phyloP scores from a whole-genome alignment of 2,113 vertebrate genomes.

The Apteryx owenii region DNA sequence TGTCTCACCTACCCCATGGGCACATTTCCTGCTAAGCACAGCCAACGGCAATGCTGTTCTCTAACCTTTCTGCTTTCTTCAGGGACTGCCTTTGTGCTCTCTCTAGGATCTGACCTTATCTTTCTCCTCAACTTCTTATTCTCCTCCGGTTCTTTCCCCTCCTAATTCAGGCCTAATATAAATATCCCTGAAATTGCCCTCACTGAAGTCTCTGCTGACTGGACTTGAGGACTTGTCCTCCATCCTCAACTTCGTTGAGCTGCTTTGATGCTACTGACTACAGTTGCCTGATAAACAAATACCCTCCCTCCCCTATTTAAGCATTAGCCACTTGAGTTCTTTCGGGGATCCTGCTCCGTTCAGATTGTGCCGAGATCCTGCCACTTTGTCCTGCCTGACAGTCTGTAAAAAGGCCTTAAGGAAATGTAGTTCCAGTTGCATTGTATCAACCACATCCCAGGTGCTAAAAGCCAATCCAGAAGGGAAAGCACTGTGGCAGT shows the following conservation, averaged over 20 bases:
- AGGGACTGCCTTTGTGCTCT: neutral
- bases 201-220: neutral
- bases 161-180: neutral
- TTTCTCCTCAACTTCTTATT: neutral
- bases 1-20: neutral
- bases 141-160: neutral
- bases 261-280: neutral
- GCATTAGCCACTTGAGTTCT: neutral
- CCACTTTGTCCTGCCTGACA: neutral
- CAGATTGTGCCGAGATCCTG: neutral
- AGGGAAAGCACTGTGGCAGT: neutral
- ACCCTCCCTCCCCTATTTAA: neutral
- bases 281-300: neutral
- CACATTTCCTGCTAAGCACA: neutral
- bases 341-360: neutral
- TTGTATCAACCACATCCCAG: neutral
- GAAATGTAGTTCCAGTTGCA: neutral
- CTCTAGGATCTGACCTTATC: neutral
- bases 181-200: neutral
- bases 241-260: neutral
- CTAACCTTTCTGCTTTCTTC: conserved; percentile 1
- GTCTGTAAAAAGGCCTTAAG: neutral
- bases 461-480: neutral
- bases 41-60: neutral
- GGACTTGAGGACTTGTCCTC: neutral